Evolutionary conservation across 2,113 vertebrate genomes (phyloP), one percentile per base, ranked within the genome.

Genomic region (Taurulus bubalis): DNA sequence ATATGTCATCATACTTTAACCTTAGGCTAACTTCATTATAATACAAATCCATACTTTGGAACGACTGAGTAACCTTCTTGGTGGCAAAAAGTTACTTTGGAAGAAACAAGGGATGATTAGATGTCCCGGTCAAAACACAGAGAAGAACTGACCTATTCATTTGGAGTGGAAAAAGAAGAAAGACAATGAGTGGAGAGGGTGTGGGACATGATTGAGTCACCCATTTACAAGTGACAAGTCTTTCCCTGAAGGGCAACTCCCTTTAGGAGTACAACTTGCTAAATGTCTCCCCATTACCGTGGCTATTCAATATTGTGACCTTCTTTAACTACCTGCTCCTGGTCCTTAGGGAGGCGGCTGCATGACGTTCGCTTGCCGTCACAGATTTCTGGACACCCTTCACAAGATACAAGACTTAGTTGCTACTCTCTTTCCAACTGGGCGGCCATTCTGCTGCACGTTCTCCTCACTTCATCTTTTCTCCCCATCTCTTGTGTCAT

Each of bases 241-340:
- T 66, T 64, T 74, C 58, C 51, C 22, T 16, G 84, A 91, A 90
- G 80, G 72, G 75, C 85, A 87, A 2, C 55, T 83, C 73, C 82
- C 77, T 74, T 45, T 64, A 84, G 60, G 79, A 84, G 62, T 8
- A 14, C 59, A 22, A 38, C 70, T 78, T 60, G 34, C 68, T 77
- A 88, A 92, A 94, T 91, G 87, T 84, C 84, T 88, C 73, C 70
- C 79, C 62, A 71, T 79, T 89, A 80, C 67, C 3, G 11, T 77
- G 72, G 40, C 74, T 85, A 64, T 86, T 83, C 80, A 75, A 83
- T 86, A 86, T 58, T 71, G 69, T 78, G 82, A 89, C 90, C 75
- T 84, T 88, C 80, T 85, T 72, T 40, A 77, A 80, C 82, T 67
- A 53, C 72, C 82, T 75, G 71, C 79, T 67, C 72, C 79, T 73